Percentiles rank a stretch among this genome's conserved stretches.
Conservation (phyloP, 2,888 invertebrate genomes). For the Oxyteleia sp. region DNA sequence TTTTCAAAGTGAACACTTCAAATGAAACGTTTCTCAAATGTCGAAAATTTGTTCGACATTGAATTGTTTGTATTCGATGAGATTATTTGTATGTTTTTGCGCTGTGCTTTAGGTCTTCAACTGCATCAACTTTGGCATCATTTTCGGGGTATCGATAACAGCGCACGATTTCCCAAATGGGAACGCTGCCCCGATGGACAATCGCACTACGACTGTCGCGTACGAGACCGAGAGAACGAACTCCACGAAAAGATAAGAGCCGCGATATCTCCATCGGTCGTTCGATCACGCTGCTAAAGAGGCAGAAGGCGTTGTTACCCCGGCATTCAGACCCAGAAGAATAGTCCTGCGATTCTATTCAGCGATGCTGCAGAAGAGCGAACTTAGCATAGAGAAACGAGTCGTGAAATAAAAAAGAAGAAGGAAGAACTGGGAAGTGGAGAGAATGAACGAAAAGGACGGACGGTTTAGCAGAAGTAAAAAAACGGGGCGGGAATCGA, state of each 20-base stretch:
- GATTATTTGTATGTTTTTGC: too few relatives aligned
- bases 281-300: constrained; percentile 81
- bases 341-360: constrained; percentile 86
- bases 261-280: constrained; percentile 82
- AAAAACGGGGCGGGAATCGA: constrained; percentile 68
- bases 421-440: constrained; percentile 42
- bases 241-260: constrained; percentile 83
- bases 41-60: too few relatives aligned
- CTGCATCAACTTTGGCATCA: neutral
- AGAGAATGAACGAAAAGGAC: constrained; percentile 24
- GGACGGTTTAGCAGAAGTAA: constrained; percentile 21
- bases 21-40: too few relatives aligned
- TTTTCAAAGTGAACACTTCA: too few relatives aligned
- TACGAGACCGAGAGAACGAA: constrained; percentile 53
- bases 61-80: too few relatives aligned
- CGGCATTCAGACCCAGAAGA: constrained; percentile 82
- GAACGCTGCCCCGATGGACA: constrained; percentile 75
- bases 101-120: too few relatives aligned
- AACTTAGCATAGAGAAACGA: constrained; percentile 73
- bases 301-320: constrained; percentile 75
- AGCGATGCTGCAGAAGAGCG: constrained; percentile 75
- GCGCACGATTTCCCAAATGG: constrained; percentile 41
- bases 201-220: constrained; percentile 77
- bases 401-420: constrained; percentile 57
- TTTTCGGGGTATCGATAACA: neutral